Base-by-base conservation (phyloP, 1,140 invertebrate species). In the Riptortus pedestris region DNA sequence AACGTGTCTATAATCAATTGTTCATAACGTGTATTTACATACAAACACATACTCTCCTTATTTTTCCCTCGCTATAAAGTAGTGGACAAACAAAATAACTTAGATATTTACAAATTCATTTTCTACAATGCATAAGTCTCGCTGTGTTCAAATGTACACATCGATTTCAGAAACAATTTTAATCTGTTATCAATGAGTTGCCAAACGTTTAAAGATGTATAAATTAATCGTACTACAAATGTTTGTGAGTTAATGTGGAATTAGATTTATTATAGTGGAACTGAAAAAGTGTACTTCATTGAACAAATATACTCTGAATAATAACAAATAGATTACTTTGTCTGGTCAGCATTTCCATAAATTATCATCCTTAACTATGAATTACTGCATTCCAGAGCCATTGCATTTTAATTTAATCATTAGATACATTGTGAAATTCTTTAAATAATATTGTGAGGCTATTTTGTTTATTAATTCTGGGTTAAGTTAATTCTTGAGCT, bases 71-170 rank as follows among this genome's bases (percentile, higher is more conserved):
- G 18, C 27, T 38, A 60, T 20, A 59, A 43, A 60, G 51, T 52
- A 26, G 62, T 63, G 62, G 62, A 55, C 62, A 63, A 63, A 52
- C 47, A 63, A 63, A 63, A 63, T 63, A 63, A 63, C 62, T 63
- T 63, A 63, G 22, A 55, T 55, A 55, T 55, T 24, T 55, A 55
- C 51, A 55, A 24, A 24, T 55, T 55, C 51, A 55, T 55, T 55
- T 55, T 55, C 51, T 55, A 55, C 51, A 52, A 31, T 55, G 29
- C 31, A 63, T 26, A 33, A 55, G 48, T 55, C 48, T 52, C n/a
- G 28, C 48, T 63, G 55, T 57, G 26, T 52, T 38, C 43, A 22
- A 16, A 20, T 12, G 16, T 61, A 22, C 47, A 27, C 61, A 27
- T 1, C 27, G 26, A 9, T n/a, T 51, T n/a, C 43, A 52, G 29